Evolutionary conservation across 1,140 invertebrate species (phyloP), one percentile per base, ranked within the genome.

Genomic region (Drosophila rufa): DNA sequence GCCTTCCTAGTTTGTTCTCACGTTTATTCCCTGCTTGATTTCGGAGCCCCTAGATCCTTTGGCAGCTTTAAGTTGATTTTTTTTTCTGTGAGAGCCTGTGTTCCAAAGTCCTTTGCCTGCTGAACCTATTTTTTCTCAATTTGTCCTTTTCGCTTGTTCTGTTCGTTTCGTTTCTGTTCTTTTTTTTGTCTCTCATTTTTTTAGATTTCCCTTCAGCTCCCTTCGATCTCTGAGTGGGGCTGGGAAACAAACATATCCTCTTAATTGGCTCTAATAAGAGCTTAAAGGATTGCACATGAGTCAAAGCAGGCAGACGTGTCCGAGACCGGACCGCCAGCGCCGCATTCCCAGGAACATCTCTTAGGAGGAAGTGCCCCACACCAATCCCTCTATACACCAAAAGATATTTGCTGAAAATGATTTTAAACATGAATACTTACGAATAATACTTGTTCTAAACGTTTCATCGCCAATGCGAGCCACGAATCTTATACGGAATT

Each of bases 191-290:
- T 6, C 38, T 46, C 40, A 60, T 25, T 46, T 11, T 38, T 38
- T 30, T 22, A 8, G 22, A 53, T n/a, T 59, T 25, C 15, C 38
- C 36, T 14, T 2, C 14, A 12, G 33, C 25, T 17, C 0, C 33
- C 19, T n/a, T 15, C 3, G 43, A n/a, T 19, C 38, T 38, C 19
- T 27, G 17, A 40, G 53, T 43, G 19, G 30, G 65, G 51, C 66
- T 64, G 47, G 38, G 58, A 25, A 61, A 59, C 40, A 51, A 60
- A 59, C 56, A 58, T 43, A 75, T 78, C 48, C 66, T 79, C 73
- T 81, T 67, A 81, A 81, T 81, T 80, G 79, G 71, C 79, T 75
- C 61, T 66, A 81, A 81, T 71, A 80, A 65, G 60, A 61, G 79
- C 71, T 80, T 76, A 76, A 75, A 60, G 47, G 68, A 80, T 79